Evolutionary conservation across 2,888 invertebrate genomes (phyloP).

Genomic region (Theodoxus fluviatilis): DNA sequence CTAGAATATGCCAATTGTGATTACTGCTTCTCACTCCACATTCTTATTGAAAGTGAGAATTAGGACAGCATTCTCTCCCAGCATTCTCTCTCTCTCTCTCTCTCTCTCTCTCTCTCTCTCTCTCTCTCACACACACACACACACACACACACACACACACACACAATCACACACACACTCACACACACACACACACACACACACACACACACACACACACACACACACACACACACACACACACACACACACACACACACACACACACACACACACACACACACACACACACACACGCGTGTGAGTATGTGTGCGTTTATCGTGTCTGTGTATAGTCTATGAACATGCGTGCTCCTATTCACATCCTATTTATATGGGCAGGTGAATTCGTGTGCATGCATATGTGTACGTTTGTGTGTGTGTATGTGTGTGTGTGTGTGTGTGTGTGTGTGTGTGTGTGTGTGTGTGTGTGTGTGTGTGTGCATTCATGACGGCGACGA

Average conservation of each 20-base stretch:
- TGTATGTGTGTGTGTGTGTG: conserved; percentile 8
- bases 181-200: conserved; percentile 11
- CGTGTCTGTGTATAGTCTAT: not conserved
- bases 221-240: not conserved
- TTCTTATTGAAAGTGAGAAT: not conserved
- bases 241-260: not conserved
- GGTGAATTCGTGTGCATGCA: not conserved
- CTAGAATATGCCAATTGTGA: no score
- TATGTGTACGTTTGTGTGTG: conserved; percentile 7
- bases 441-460: conserved; percentile 7
- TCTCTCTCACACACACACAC: conserved; percentile 9
- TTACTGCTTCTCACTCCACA: no score
- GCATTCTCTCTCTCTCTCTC: not conserved
- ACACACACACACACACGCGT: not conserved
- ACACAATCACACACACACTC: conserved; percentile 5
- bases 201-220: conserved; percentile 11
- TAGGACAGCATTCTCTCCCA: not conserved
- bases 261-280: not conserved
- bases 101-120: not conserved
- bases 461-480: not conserved
- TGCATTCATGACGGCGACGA: no score
- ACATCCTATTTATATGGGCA: not conserved
- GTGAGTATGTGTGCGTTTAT: not conserved
- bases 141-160: conserved; percentile 8
- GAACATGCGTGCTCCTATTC: not conserved